These are phyloP conservation scores for Tetramorium bicarinatum DNA, from an alignment of 2,888 invertebrate species.

Conservation along the genomic window DNA sequence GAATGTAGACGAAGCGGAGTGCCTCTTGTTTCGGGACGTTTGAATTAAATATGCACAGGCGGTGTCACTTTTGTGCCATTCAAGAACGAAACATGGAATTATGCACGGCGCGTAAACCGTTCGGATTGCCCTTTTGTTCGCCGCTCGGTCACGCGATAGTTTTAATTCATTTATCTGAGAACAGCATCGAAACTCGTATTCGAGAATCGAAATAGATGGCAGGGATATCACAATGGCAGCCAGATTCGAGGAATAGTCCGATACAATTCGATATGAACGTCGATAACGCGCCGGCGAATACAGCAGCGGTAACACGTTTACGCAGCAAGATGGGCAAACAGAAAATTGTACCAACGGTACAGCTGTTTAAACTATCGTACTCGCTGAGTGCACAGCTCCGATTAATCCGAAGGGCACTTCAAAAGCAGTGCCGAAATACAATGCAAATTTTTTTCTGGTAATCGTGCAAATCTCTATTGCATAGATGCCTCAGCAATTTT, in stretches of 20 bases:
- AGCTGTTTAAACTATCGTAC: conserved; percentile 70
- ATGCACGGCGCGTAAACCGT: conserved; percentile 33
- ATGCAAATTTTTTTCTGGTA: conserved; percentile 9
- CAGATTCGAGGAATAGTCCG: conserved; percentile 12
- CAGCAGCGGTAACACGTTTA: conserved; percentile 39
- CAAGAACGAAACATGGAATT: conserved; percentile 29
- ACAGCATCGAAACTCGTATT: not conserved
- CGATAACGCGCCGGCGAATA: conserved; percentile 64
- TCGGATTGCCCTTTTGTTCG: conserved; percentile 39
- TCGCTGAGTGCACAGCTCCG: conserved; percentile 17
- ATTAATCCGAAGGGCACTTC: conserved; percentile 26
- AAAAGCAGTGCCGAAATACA: conserved; percentile 34
- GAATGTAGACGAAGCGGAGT: not conserved
- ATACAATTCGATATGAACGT: conserved; percentile 34
- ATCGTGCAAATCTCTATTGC: not conserved
- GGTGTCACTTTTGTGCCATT: conserved; percentile 48
- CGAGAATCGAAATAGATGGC: conserved; percentile 7
- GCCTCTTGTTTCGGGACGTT: not conserved
- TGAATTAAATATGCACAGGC: conserved; percentile 41
- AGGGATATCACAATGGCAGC: not conserved
- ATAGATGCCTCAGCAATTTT: not conserved
- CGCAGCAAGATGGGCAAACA: conserved; percentile 57
- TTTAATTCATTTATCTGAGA: conserved; percentile 27
- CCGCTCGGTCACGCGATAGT: conserved; percentile 23
- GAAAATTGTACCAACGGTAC: conserved; percentile 61